Percentiles rank a stretch among this genome's conserved stretches.
phyloP scores from a whole-genome alignment of 2,888 invertebrate species.

The Augochlorella aurata region DNA sequence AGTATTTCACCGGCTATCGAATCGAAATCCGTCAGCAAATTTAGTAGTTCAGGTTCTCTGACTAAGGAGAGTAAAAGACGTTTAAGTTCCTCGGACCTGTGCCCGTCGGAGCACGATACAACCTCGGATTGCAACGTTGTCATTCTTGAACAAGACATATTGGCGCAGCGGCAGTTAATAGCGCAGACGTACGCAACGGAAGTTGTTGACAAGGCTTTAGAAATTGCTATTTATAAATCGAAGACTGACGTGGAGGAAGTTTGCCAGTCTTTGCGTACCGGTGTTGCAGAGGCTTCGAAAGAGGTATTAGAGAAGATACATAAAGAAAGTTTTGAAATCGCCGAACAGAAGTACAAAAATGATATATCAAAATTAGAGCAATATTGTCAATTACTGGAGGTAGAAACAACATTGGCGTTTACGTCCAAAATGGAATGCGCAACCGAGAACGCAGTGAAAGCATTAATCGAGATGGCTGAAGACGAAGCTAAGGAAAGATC shows the following conservation, averaged over 20 bases:
- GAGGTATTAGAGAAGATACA: constrained; percentile 76
- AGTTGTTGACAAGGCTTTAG: constrained; percentile 80
- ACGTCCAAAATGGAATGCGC: constrained; percentile 78
- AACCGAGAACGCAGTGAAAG: constrained; percentile 80
- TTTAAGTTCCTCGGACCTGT: constrained; percentile 49
- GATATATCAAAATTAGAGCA: constrained; percentile 70
- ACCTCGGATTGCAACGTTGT: constrained; percentile 33
- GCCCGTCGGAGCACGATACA: constrained; percentile 32
- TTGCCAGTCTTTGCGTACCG: constrained; percentile 77
- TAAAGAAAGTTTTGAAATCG: constrained; percentile 75
- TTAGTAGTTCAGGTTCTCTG: constrained; percentile 35
- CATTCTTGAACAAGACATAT: constrained; percentile 65
- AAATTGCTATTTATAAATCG: constrained; percentile 80
- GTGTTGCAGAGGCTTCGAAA: constrained; percentile 78
- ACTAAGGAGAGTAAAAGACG: constrained; percentile 60
- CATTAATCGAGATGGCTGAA: constrained; percentile 80
- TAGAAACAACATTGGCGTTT: constrained; percentile 76
- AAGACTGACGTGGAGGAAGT: constrained; percentile 80
- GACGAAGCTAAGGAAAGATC: constrained; percentile 77
- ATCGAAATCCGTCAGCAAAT: constrained; percentile 49
- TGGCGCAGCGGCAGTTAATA: constrained; percentile 70
- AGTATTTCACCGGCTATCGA: constrained; percentile 42
- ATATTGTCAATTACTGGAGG: constrained; percentile 72
- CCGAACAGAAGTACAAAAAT: constrained; percentile 70
- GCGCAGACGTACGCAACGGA: constrained; percentile 79